Evolutionary conservation across 2,888 invertebrate genomes (phyloP).

Genomic region (Parascotia fuliginaria): DNA sequence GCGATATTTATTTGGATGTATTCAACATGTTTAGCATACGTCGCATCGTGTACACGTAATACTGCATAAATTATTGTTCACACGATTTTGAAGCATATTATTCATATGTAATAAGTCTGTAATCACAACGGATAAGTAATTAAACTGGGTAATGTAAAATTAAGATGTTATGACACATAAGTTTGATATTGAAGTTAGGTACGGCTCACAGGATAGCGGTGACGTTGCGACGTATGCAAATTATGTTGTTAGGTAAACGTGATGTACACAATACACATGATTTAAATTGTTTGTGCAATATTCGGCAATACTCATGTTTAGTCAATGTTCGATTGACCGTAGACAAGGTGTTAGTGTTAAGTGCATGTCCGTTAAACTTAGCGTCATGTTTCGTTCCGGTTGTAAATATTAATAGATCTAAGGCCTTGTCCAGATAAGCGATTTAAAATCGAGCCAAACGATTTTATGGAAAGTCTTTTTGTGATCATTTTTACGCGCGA

Average conservation of each 20-base stretch:
- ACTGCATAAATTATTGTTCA: not conserved
- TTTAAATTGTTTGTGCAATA: slow-evolving; percentile 73
- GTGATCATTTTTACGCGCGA: slow-evolving; percentile 12
- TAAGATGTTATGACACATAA: not conserved
- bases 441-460: slow-evolving; percentile 33
- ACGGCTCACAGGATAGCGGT: too few relatives aligned
- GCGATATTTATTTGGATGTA: slow-evolving; percentile 43
- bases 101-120: not conserved
- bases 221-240: slow-evolving; percentile 16
- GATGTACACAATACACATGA: slow-evolving; percentile 35
- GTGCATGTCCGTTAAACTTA: slow-evolving; percentile 59
- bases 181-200: too few relatives aligned
- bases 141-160: not conserved
- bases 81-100: not conserved
- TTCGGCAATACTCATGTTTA: slow-evolving; percentile 82
- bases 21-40: slow-evolving; percentile 21
- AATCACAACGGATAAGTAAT: slow-evolving; percentile 3
- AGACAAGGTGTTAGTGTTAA: slow-evolving; percentile 66
- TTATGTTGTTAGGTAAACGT: slow-evolving; percentile 32
- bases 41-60: not conserved
- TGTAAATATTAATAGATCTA: slow-evolving; percentile 52
- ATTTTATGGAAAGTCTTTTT: slow-evolving; percentile 11
- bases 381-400: slow-evolving; percentile 37
- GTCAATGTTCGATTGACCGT: slow-evolving; percentile 63
- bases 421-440: slow-evolving; percentile 39